Base-by-base conservation (phyloP, 2,797 vertebrate genomes). In the Lagorchestes hirsutus region DNA sequence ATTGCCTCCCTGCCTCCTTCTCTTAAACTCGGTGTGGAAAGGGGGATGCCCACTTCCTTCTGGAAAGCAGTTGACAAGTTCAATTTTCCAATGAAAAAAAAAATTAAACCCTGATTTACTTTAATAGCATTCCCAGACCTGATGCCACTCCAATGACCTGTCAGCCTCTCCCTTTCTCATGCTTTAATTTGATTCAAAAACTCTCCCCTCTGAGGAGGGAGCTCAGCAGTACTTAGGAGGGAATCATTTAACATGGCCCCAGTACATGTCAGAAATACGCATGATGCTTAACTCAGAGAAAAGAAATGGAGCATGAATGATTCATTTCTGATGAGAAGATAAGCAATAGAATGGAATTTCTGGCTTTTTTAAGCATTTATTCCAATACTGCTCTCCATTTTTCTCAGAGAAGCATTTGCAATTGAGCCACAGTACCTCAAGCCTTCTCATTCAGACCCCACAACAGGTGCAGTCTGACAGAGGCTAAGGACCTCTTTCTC, bases 301-400 rank as follows among this genome's bases (percentile, higher is more conserved):
- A 91, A 2, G 22, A 50, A 9, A 46, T 28, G 0, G 54, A 0
- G 0, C 0, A 0, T 4, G 0, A n/a, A 0, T 0, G 52, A 74
- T 0, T 40, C 1, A 0, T 29, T 55, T 55, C 2, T 0, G 0
- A 16, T 58, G 54, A 0, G 4, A 3, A 54, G 31, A 93, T 82
- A 94, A 58, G n/a, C 90, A 0, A 28, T 1, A 46, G 28, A 90
- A 29, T 0, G 31, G 55, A 28, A 12, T n/a, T 46, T n/a, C 16
- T 0, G 8, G 0, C 5, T 54, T 82, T 40, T 22, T 22, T 18
- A 90, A 52, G 8, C 16, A 50, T 34, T 90, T 56, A 12, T 16
- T 55, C 0, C 2, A 0, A 55, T 12, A 16, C 11, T 92, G 52
- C 74, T 16, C 34, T 57, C 54, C 14, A 0, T 62, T 50, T 11